Conservation (phyloP, 2,797 vertebrate species). For the Petrocephalus schoutedeni region DNA sequence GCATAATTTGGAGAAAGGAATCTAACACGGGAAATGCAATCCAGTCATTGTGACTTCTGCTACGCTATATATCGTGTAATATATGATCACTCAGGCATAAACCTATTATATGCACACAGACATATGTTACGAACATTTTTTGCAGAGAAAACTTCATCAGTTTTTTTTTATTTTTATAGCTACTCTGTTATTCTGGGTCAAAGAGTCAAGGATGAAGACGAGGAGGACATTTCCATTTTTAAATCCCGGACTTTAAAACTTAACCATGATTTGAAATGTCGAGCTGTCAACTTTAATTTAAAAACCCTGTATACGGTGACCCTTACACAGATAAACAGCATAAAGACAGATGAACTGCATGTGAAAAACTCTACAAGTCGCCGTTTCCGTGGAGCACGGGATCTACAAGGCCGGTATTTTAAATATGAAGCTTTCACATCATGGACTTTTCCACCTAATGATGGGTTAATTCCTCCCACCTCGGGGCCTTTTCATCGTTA, state of each 20-base stretch:
- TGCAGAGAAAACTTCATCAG: neutral
- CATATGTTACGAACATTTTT: neutral
- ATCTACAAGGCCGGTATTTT: neutral
- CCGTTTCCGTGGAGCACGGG: neutral
- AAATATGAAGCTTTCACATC: neutral
- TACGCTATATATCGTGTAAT: neutral
- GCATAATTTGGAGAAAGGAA: neutral
- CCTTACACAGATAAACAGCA: neutral
- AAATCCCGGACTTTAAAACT: neutral
- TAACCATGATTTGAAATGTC: neutral
- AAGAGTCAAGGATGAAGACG: neutral
- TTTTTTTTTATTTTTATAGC: neutral
- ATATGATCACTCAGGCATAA: neutral
- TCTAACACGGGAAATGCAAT: neutral
- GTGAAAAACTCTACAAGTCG: neutral
- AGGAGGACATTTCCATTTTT: neutral
- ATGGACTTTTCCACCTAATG: slow-evolving; percentile 24
- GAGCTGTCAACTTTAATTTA: neutral
- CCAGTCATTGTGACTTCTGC: neutral
- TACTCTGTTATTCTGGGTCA: neutral
- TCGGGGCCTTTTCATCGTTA: slow-evolving; percentile 38
- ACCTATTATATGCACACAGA: neutral
- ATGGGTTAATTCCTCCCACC: slow-evolving; percentile 37
- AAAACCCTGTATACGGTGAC: neutral
- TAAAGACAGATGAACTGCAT: neutral